Percentiles rank a stretch among this genome's conserved stretches.
These are phyloP conservation scores for Prorops nasuta DNA, from an alignment of 1,140 invertebrate species.

Conservation along the genomic window DNA sequence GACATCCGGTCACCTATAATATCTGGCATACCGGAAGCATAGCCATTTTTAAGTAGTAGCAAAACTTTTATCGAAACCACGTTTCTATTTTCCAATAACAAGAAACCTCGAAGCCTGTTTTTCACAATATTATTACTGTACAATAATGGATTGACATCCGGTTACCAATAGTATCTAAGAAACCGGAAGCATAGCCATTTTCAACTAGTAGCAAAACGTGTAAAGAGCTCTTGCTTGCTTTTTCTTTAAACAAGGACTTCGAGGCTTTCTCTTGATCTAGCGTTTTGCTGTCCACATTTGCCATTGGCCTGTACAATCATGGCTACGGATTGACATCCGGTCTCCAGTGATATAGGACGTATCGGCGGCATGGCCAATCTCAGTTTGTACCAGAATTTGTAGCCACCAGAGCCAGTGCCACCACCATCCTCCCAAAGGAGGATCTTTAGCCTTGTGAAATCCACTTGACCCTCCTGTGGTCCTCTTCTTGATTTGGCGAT, in stretches of 20 bases:
- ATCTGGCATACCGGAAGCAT: too few species aligned
- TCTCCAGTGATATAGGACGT: constrained; percentile 25
- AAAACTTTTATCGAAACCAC: too few species aligned
- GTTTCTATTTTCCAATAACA: too few species aligned
- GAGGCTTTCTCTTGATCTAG: constrained; percentile 48
- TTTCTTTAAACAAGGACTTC: constrained; percentile 51
- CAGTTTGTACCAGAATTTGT: constrained; percentile 52
- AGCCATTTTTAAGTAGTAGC: too few species aligned
- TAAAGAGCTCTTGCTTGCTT: too few species aligned
- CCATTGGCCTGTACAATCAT: constrained; percentile 49
- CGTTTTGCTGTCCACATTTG: constrained; percentile 43
- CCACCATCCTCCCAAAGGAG: constrained; percentile 39
- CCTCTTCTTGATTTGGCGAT: constrained; percentile 33
- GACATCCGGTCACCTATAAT: too few species aligned
- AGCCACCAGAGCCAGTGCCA: constrained; percentile 30
- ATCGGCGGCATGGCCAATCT: constrained; percentile 47
- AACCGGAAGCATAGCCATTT: too few species aligned
- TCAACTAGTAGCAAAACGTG: too few species aligned
- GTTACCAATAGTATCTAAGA: too few species aligned
- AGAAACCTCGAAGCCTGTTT: too few species aligned
- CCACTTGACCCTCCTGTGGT: constrained; percentile 22
- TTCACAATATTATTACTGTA: too few species aligned
- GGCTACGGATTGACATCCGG: constrained; percentile 43
- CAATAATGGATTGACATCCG: too few species aligned
- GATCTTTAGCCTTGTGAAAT: constrained; percentile 33